Evolutionary conservation across 2,888 invertebrate species (phyloP).

Genomic region (Argyresthia goedartella): DNA sequence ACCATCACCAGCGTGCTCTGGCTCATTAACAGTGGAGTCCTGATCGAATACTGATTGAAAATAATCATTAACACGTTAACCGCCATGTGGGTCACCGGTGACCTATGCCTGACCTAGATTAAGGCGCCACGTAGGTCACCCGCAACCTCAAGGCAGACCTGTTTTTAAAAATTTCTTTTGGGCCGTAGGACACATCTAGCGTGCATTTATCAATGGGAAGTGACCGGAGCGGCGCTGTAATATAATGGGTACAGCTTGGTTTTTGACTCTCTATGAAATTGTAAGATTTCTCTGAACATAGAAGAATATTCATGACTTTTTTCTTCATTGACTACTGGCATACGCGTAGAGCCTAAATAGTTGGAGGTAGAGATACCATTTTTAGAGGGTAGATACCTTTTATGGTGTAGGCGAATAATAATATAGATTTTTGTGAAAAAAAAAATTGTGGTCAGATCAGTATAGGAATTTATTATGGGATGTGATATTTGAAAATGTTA

Average conservation of each 20-base stretch:
- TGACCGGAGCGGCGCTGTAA: neutral
- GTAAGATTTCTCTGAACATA: slow-evolving; percentile 1
- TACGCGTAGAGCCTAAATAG: slow-evolving; percentile 2
- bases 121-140: neutral
- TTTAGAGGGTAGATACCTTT: slow-evolving; percentile 2
- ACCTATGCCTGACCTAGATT: neutral
- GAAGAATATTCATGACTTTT: slow-evolving; percentile 1
- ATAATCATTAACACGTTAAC: neutral
- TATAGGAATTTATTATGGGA: too few species aligned
- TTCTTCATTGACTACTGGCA: neutral
- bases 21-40: too few species aligned
- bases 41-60: too few species aligned
- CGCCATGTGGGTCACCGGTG: neutral
- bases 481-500: neutral
- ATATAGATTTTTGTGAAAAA: slow-evolving; percentile 3
- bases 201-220: neutral
- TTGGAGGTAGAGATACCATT: slow-evolving; percentile 3
- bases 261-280: slow-evolving; percentile 1
- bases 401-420: slow-evolving; percentile 4
- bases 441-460: neutral
- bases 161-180: neutral
- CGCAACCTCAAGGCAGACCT: neutral
- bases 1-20: too few species aligned
- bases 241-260: neutral
- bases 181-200: neutral